Base-by-base conservation (phyloP, 1,140 invertebrate genomes). In the Zaprionus ornatus region DNA sequence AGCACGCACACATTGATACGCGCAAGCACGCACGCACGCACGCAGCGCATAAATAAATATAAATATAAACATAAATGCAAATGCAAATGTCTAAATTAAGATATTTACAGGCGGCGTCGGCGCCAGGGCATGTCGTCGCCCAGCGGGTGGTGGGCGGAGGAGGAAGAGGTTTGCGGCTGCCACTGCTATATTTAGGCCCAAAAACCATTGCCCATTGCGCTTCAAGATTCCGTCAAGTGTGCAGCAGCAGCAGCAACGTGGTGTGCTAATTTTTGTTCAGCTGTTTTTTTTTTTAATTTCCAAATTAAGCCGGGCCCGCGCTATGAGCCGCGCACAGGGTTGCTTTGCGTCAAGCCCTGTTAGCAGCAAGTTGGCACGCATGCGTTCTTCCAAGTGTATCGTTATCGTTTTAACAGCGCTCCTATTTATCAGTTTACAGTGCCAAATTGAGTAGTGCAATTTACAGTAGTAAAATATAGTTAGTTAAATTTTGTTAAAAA, bases 61-160 rank as follows among this genome's bases (percentile, higher is more conserved):
- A 64, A 54, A 63, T 69, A 71, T 40, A 77, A 73, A 73, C 74
- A 77, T 73, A 73, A 76, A 76, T 77, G 74, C 67, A 54, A 72
- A 76, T 76, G 62, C 74, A 77, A 62, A 77, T 77, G 70, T 72
- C 74, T 77, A 77, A 77, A 77, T 77, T 63, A 77, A 77, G 74
- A 73, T 45, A 67, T 73, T 73, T 73, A 56, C 61, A 77, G 74
- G 68, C 74, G 69, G 57, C 70, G 70, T 69, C 74, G 66, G 19
- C 57, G 42, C 59, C 73, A 71, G 57, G 67, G 40, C 40, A 45
- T 45, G 6, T 45, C 40, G n/a, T 45, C 7, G 40, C 40, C 4
- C 40, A 45, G 40, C 40, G 40, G 40, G n/a, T n/a, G 40, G n/a
- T 45, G 32, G 66, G 67, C 57, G 66, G 72, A 40, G 23, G 45